Evolutionary conservation across 2,888 invertebrate species (phyloP), one percentile per base, ranked within the genome.

Genomic region (Saturnia japonica): DNA sequence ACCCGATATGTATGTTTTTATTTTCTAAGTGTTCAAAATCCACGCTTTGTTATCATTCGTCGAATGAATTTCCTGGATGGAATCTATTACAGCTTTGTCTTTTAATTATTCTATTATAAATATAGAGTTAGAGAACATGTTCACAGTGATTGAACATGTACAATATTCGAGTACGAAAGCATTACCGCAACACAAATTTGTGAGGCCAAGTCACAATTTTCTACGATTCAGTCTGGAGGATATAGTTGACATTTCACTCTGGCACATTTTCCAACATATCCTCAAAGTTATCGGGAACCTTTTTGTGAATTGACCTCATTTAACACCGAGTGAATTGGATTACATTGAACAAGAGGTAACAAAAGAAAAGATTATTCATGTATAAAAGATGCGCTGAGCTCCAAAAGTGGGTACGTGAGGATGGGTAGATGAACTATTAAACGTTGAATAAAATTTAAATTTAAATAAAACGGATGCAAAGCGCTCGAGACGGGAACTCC

Each of bases 391-490:
- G 40, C 25, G 28, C 40, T 12, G n/a, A 40, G 64, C 16, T 34
- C 40, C 19, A 9, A n/a, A n/a, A 34, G n/a, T 19, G 64, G 70
- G 66, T 74, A 71, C 75, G 72, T 69, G 74, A 71, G 74, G 70
- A 72, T 67, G 73, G 73, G 72, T 72, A 74, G 78, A 78, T 76
- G 79, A 76, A 72, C 72, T 72, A 74, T 75, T 77, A 71, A 60
- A 74, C 70, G 69, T 72, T 73, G 74, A 77, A 78, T 79, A 75
- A 76, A 78, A 78, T 76, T 76, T 77, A 73, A 78, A 76, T 77
- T 76, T 75, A 73, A 73, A 74, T 74, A 71, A 74, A 76, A 74
- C 69, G 73, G 68, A 57, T 57, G 51, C 70, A 72, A 75, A 72
- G 71, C 68, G 75, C 60, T 71, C 34, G 69, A 70, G 70, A 64